These are phyloP conservation scores for Porphyrio hochstetteri DNA, from an alignment of 2,113 vertebrate genomes.

Conservation along the genomic window DNA sequence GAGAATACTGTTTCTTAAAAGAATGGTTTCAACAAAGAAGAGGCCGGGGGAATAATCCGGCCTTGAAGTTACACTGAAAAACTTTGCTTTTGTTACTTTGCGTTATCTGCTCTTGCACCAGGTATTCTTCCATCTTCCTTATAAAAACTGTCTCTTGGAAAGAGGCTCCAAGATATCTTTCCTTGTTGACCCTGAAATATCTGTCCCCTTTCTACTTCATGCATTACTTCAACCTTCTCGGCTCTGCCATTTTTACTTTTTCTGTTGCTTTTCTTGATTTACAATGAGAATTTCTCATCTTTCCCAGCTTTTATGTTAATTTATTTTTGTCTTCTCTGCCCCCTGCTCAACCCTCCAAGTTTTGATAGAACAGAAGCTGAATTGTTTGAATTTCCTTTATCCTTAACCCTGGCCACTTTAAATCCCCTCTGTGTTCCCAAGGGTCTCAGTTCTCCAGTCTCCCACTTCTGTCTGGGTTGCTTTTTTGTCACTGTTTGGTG, in stretches of 20 bases:
- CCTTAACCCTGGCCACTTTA: background rate
- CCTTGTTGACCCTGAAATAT: background rate
- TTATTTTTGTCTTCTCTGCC: background rate
- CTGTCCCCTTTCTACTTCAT: background rate
- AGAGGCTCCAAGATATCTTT: background rate
- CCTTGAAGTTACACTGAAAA: background rate
- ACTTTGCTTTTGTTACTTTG: background rate
- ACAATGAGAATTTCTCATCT: background rate
- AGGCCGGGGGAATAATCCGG: accelerated
- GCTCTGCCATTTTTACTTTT: background rate
- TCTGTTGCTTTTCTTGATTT: background rate
- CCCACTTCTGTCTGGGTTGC: background rate
- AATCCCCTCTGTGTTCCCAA: background rate
- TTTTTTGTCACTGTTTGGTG: background rate
- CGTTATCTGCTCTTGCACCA: background rate
- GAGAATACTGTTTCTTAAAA: background rate
- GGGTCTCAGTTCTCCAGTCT: background rate
- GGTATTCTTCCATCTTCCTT: background rate
- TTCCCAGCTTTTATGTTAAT: background rate
- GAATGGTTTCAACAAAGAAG: background rate
- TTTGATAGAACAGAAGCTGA: background rate
- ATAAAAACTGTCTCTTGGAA: background rate
- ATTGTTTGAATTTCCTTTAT: background rate
- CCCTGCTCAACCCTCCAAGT: background rate
- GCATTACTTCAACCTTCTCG: background rate